A percentile compares a stretch with the other conserved stretches of the same genome.
These are phyloP conservation scores for Psilopogon haemacephalus DNA, from an alignment of 2,113 vertebrate species.

Conservation along the genomic window DNA sequence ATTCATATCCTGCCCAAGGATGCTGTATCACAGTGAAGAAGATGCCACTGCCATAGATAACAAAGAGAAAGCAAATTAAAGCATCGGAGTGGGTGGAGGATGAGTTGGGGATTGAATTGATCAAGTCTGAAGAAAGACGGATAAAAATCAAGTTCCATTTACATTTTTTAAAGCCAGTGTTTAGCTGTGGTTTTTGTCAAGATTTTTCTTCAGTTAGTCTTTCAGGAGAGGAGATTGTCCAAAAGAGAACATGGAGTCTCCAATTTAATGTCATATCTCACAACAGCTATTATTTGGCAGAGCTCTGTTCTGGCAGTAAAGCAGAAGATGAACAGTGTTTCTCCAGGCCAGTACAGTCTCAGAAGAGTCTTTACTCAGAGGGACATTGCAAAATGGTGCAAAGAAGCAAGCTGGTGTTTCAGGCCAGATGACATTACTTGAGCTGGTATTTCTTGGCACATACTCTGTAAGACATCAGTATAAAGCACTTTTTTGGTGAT, in stretches of 20 bases:
- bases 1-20: neutral
- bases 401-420: neutral
- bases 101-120: neutral
- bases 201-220: constrained; percentile 18
- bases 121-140: neutral
- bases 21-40: neutral
- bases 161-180: neutral
- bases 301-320: constrained; percentile 20
- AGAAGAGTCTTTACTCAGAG: neutral
- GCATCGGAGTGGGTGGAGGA: too few relatives aligned
- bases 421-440: neutral
- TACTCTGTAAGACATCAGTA: neutral
- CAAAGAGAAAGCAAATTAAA: neutral
- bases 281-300: constrained; percentile 27
- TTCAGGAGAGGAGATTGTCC: neutral
- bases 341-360: neutral
- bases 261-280: neutral
- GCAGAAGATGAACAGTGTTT: neutral
- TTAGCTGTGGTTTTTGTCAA: constrained; percentile 20
- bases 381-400: neutral
- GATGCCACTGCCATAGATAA: neutral
- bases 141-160: constrained; percentile 21
- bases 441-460: neutral
- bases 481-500: neutral
- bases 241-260: constrained; percentile 2